Conservation (phyloP, 2,113 vertebrate species). For the Catharus minimus region DNA sequence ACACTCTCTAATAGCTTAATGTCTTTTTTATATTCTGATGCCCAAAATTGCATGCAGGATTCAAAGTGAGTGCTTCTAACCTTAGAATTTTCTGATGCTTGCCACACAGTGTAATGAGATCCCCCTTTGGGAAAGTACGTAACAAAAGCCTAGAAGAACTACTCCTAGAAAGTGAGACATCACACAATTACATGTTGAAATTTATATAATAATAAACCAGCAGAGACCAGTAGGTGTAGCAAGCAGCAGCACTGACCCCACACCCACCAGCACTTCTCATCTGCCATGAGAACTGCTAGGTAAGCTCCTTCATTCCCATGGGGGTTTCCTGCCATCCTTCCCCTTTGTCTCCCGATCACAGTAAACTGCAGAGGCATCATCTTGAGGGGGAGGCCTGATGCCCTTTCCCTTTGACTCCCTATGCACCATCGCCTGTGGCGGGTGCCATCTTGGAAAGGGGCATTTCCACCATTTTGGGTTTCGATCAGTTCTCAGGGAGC, state of each 20-base stretch:
- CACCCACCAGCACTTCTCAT: not conserved
- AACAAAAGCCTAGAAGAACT: not conserved
- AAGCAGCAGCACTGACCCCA: accelerated
- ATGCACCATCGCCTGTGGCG: too few species aligned
- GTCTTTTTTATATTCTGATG: not conserved
- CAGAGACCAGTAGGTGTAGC: not conserved
- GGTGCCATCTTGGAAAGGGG: not conserved
- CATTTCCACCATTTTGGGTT: not conserved
- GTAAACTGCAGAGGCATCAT: not conserved
- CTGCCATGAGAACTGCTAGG: not conserved
- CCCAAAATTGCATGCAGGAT: not conserved
- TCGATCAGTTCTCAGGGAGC: not conserved
- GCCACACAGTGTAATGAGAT: not conserved
- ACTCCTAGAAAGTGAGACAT: not conserved
- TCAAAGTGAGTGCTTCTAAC: not conserved
- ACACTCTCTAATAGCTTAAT: not conserved
- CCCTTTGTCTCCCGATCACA: accelerated
- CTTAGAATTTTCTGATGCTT: not conserved
- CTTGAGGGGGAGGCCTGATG: not conserved
- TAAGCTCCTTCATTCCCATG: accelerated
- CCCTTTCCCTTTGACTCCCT: not conserved
- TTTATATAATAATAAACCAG: not conserved
- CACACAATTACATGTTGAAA: not conserved
- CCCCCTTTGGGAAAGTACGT: not conserved
- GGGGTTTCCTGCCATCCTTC: not conserved